Evolutionary conservation across 2,113 vertebrate genomes (phyloP), one percentile per base, ranked within the genome.

Genomic region (Muntiacus muntjak): DNA sequence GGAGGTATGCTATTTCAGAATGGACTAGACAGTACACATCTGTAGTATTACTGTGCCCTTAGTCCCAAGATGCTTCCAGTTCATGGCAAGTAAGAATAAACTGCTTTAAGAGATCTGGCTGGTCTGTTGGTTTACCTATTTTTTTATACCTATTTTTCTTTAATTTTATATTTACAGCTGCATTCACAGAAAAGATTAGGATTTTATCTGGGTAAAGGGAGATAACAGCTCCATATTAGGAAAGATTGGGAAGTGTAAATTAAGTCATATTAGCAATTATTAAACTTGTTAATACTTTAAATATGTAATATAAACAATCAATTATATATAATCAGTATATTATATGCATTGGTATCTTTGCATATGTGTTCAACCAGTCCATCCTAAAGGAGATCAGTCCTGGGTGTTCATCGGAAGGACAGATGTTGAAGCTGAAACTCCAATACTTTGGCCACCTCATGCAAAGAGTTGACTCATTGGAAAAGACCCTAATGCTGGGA

Each of bases 141-240:
- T 95, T 95, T 95, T 78, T 50, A 58, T 21, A 67, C 15, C 1
- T 76, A 40, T 43, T 54, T 79, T 94, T 74, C 58, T 91, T 94
- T 60, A 30, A 64, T 82, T 57, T 55, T 87, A 45, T 74, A 85
- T 30, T 25, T 43, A 71, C 19, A 87, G 23, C 11, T 47, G 6
- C 2, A n/a, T 45, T 57, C 30, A 89, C 33, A 89, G 67, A 64
- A 67, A 50, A 91, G 19, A 6, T 57, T 60, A 86, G 2, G 30
- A 33, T 87, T 91, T 91, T 30, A 85, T 13, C 23, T 93, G 23
- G 26, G 13, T 67, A 89, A 91, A 93, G 16, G 12, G 17, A 81
- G 33, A 58, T 23, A 43, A 52, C 33, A 67, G 79, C 52, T 76
- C 8, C n/a, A 1, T 45, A 88, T 17, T 11, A 76, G 82, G 74